These are phyloP conservation scores for Maniola jurtina DNA, from an alignment of 1,140 invertebrate species.

Conservation along the genomic window DNA sequence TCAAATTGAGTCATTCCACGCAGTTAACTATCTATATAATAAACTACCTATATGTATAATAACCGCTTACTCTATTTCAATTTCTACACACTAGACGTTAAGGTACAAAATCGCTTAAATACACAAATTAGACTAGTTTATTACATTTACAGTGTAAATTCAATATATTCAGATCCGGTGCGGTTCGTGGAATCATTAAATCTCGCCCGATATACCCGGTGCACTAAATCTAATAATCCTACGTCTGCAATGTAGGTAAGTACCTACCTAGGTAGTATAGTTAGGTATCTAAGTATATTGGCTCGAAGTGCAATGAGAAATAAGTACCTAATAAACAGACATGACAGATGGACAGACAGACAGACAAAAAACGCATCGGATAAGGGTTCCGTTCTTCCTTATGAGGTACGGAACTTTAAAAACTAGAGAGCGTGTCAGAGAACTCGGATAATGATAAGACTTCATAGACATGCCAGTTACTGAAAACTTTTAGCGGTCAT, in stretches of 20 bases:
- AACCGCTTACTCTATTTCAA: neutral
- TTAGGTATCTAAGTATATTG: too few species aligned
- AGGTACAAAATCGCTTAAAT: slow-evolving; percentile 17
- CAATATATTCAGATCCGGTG: slow-evolving; percentile 37
- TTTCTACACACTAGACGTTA: neutral
- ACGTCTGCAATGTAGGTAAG: neutral
- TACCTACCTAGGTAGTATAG: neutral
- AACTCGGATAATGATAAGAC: too few species aligned
- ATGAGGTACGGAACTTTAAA: too few species aligned
- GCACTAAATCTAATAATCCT: slow-evolving; percentile 17
- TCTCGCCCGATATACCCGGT: slow-evolving; percentile 16
- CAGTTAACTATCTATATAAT: too few species aligned
- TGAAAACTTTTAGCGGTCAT: too few species aligned
- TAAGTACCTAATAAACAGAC: too few species aligned
- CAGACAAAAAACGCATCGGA: too few species aligned
- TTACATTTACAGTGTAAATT: slow-evolving; percentile 30
- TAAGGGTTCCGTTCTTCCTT: too few species aligned
- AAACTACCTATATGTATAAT: neutral
- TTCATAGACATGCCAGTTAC: too few species aligned
- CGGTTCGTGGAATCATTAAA: slow-evolving; percentile 42
- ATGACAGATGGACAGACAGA: too few species aligned
- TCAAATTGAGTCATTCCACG: neutral
- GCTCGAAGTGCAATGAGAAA: too few species aligned
- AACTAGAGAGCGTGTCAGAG: too few species aligned
- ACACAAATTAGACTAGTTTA: slow-evolving; percentile 15